Evolutionary conservation across 2,888 invertebrate species (phyloP).

Genomic region (Limenitis camilla): DNA sequence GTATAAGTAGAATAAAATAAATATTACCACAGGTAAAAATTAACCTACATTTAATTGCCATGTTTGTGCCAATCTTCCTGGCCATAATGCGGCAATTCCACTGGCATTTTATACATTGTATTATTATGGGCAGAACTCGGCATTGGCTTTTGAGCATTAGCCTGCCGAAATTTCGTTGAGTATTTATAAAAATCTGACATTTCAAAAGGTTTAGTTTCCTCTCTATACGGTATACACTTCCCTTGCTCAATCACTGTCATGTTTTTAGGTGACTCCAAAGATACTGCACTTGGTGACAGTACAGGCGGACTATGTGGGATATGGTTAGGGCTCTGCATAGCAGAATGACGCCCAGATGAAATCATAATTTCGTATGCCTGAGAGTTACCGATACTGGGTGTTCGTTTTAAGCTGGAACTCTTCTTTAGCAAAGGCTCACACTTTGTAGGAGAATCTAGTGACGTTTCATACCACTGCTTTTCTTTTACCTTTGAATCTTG

Average conservation of each 20-base stretch:
- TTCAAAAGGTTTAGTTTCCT: conserved; percentile 97
- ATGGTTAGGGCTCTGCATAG: conserved; percentile 60
- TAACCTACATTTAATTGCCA: conserved; percentile 13
- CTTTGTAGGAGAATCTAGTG: conserved; percentile 75
- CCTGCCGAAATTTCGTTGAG: conserved; percentile 91
- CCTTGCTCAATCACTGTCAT: conserved; percentile 90
- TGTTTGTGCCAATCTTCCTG: conserved; percentile 57
- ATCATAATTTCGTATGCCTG: conserved; percentile 67
- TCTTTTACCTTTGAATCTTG: conserved; percentile 68
- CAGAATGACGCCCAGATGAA: conserved; percentile 60
- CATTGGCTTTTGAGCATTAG: conserved; percentile 44
- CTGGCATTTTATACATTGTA: conserved; percentile 53
- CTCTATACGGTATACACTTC: conserved; percentile 92
- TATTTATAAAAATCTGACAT: conserved; percentile 99
- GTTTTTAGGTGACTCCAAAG: conserved; percentile 86
- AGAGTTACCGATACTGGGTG: conserved; percentile 72
- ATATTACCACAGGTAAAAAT: neutral
- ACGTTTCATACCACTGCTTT: conserved; percentile 82
- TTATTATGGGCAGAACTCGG: conserved; percentile 43
- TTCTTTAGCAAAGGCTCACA: conserved; percentile 47
- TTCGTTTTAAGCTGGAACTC: conserved; percentile 66
- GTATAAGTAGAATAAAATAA: neutral
- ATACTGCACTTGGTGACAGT: conserved; percentile 66
- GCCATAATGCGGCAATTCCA: conserved; percentile 58
- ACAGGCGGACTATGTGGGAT: conserved; percentile 53